phyloP scores from a whole-genome alignment of 2,888 invertebrate genomes.

The Melangyna quadrimaculata region DNA sequence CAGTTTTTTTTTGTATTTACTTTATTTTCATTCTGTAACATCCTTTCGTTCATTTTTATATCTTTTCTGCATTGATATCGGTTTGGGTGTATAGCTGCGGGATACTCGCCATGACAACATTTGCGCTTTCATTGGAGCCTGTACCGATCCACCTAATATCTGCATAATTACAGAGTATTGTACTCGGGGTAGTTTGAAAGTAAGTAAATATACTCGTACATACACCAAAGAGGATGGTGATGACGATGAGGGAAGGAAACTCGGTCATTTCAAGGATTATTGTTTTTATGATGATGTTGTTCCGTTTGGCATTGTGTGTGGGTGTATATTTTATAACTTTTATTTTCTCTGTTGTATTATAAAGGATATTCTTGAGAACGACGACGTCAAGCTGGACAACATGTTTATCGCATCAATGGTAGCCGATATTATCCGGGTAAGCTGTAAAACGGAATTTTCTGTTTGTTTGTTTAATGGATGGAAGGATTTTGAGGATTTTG shows the following conservation, averaged over 20 bases:
- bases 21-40: not conserved
- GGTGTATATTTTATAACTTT: not conserved
- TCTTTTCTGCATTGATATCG: constrained; percentile 17
- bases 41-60: not conserved
- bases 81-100: constrained; percentile 85
- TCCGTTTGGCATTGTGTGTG: not conserved
- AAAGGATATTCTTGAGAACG: constrained; percentile 95
- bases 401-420: constrained; percentile 98
- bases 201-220: too few species aligned
- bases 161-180: constrained; percentile 95
- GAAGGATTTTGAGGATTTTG: not conserved
- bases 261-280: constrained; percentile 13
- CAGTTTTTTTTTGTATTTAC: not conserved
- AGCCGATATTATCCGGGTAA: constrained; percentile 95
- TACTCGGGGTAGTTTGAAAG: constrained; percentile 94
- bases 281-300: constrained; percentile 13
- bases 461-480: constrained; percentile 1
- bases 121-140: constrained; percentile 95
- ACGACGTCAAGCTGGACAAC: constrained; percentile 96
- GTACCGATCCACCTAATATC: constrained; percentile 94
- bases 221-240: not conserved
- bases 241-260: not conserved
- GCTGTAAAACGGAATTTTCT: constrained; percentile 75
- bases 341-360: constrained; percentile 73
- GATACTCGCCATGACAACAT: constrained; percentile 95